A percentile compares a stretch with the other conserved stretches of the same genome.
Evolutionary conservation across 2,797 vertebrate genomes (phyloP).

Genomic region (Choloepus didactylus): DNA sequence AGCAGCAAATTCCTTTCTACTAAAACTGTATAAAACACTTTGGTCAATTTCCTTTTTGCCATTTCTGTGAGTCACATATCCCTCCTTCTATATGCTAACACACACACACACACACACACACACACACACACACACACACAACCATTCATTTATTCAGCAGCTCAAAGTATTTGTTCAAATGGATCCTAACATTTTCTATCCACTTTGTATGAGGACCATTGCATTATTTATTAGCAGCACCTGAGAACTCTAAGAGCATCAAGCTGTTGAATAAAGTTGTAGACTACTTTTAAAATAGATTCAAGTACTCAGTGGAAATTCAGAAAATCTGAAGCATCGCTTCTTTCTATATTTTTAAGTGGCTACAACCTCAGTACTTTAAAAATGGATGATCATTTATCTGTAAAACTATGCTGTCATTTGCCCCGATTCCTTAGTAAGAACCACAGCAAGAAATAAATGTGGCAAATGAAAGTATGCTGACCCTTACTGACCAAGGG

Average conservation of each 20-base stretch:
- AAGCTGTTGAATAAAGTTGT: background rate
- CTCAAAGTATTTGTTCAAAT: background rate
- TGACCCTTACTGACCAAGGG: background rate
- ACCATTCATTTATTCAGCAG: conserved; percentile 40
- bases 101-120: background rate
- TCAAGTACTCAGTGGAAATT: conserved; percentile 50
- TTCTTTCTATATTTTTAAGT: background rate
- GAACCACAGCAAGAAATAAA: background rate
- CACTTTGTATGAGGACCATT: background rate
- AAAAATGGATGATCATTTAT: too few relatives aligned
- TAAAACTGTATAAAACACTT: too few relatives aligned
- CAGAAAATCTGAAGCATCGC: conserved; percentile 18
- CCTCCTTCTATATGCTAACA: background rate
- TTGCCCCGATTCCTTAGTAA: background rate
- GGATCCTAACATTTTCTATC: background rate
- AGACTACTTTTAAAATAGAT: too few relatives aligned
- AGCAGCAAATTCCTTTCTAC: too few relatives aligned
- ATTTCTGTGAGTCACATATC: background rate
- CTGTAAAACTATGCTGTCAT: background rate
- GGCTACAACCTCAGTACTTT: background rate
- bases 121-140: background rate
- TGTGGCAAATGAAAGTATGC: background rate
- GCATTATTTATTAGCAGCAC: conserved; percentile 16
- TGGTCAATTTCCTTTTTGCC: background rate
- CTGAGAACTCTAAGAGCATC: conserved; percentile 4